phyloP scores from a whole-genome alignment of 2,888 invertebrate species.

The Spilosoma lubricipeda region DNA sequence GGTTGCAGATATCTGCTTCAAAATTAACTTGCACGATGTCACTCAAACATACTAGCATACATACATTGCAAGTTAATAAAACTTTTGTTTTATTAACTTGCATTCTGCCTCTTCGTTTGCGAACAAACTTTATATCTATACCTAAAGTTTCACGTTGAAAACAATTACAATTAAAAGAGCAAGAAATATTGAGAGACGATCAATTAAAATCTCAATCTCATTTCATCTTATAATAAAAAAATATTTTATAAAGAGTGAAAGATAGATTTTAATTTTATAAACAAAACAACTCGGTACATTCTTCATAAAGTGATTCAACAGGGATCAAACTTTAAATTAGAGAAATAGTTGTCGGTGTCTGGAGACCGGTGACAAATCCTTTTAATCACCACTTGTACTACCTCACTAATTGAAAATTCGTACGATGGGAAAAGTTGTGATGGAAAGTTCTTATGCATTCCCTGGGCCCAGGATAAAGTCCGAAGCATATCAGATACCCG shows the following conservation, averaged over 20 bases:
- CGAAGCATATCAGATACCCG: neutral
- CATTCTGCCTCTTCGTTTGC: neutral
- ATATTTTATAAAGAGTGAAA: neutral
- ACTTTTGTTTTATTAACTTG: no score
- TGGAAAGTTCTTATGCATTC: neutral
- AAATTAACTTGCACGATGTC: no score
- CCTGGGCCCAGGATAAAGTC: neutral
- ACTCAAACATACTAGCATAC: no score
- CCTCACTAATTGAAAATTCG: constrained; percentile 48
- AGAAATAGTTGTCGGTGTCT: constrained; percentile 44
- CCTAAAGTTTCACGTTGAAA: neutral
- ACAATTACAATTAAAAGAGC: neutral
- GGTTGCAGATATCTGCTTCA: no score
- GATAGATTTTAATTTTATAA: constrained; percentile 5
- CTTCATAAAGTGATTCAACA: constrained; percentile 20
- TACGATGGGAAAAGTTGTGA: constrained; percentile 31
- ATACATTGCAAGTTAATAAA: no score
- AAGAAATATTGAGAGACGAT: no score
- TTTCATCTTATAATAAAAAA: neutral
- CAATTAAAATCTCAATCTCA: no score
- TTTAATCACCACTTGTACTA: constrained; percentile 38
- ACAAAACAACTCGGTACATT: constrained; percentile 41
- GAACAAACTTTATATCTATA: neutral
- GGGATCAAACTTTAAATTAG: constrained; percentile 53
- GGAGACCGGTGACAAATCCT: constrained; percentile 42